Evolutionary conservation across 2,888 invertebrate species (phyloP), one percentile per base, ranked within the genome.

Genomic region (Drosophila fungiperda): DNA sequence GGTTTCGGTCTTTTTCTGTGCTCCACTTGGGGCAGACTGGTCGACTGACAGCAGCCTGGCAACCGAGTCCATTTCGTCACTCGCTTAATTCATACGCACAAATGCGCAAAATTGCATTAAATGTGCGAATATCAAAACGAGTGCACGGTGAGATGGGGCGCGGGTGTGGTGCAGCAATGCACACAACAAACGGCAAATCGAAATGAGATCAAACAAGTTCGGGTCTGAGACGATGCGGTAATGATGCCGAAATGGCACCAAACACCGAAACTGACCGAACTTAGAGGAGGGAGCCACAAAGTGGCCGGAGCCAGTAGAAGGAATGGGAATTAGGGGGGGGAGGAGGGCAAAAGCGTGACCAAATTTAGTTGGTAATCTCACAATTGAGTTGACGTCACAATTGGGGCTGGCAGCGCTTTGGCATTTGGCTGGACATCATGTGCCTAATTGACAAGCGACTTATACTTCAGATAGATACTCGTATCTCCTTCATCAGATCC

Each of bases 61-160:
- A 55, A 68, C 45, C 58, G 54, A 69, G 61, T 61, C 72, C 73
- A 87, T 87, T 87, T 87, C 87, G 85, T 90, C 87, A 87, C 78
- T 73, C 70, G 72, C 78, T 90, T 90, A 86, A 84, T 87, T 89
- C 82, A 74, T 87, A 74, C 90, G 89, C 90, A 87, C 87, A 89
- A 85, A 85, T 90, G 85, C 73, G 84, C 90, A 83, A 79, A 86
- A 83, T 83, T 90, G 78, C 73, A 89, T 87, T 83, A 89, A 87
- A 89, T 90, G 90, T 90, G 89, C 89, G 87, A 90, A 87, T 70
- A 79, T 70, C 57, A 61, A 63, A 53, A 55, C 60, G 53, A 58
- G 52, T 58, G 36, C 35, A 1, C 8, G 11, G 20, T 45, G 12
- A 26, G 55, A 2, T 23, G 29, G 57, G 23, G 17, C 49, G 12